Evolutionary conservation across 30 jellyfish, hydroid and myxozoan species (phyloP).

Genomic region (Sanderia malayensis): DNA sequence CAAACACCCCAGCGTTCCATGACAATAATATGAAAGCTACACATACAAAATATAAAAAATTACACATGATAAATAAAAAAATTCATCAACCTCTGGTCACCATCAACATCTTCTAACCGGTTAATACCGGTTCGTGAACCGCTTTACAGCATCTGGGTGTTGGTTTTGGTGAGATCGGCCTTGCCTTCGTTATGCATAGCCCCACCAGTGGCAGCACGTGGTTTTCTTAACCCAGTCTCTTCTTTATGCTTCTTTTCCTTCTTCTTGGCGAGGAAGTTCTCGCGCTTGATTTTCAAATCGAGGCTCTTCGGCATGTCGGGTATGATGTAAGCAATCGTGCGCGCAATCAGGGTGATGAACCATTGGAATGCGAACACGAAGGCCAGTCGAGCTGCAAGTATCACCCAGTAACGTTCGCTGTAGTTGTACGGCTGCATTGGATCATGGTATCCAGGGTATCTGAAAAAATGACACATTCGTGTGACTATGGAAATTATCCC

Average conservation of each 20-base stretch:
- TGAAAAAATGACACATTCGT: conserved; percentile 11
- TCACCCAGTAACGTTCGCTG: conserved; percentile 77
- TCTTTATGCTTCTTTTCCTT: conserved; percentile 69
- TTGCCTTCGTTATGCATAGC: conserved; percentile 19
- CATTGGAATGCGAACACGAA: conserved; percentile 94
- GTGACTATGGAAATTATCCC: not conserved
- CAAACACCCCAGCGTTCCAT: too few relatives aligned
- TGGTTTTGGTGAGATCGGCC: conserved; percentile 48
- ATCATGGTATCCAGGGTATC: conserved; percentile 97
- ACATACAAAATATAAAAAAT: not conserved
- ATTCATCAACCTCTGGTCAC: not conserved
- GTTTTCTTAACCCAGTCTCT: conserved; percentile 72
- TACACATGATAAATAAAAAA: not conserved
- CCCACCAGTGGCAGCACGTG: conserved; percentile 40
- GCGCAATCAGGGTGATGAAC: conserved; percentile 65
- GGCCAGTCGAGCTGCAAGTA: conserved; percentile 84
- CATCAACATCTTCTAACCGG: too few relatives aligned
- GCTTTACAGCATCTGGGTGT: conserved; percentile 54
- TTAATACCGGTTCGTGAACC: too few relatives aligned
- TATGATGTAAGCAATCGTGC: conserved; percentile 67
- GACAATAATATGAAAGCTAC: too few relatives aligned
- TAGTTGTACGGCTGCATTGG: conserved; percentile 48
- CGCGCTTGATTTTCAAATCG: conserved; percentile 91
- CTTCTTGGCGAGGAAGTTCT: conserved; percentile 71
- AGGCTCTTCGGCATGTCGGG: conserved; percentile 95